Evolutionary conservation across 2,797 vertebrate genomes (phyloP), one percentile per base, ranked within the genome.

Genomic region (Urosaurus nigricauda): DNA sequence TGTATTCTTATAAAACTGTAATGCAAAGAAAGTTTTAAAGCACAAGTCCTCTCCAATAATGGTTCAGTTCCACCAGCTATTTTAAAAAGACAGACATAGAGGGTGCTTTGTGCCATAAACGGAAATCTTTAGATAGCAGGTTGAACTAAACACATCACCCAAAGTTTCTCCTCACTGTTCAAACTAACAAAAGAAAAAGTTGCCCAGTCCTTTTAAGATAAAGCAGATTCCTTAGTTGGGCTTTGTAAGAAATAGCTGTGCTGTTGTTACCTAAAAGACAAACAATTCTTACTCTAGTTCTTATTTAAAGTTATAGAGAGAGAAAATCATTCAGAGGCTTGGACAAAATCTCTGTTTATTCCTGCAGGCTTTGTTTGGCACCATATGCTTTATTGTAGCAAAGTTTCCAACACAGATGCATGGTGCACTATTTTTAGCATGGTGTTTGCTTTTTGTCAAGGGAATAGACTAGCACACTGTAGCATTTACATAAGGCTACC

Each of bases 301-400:
- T 82, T 92, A 94, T 93, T 94, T 87, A 51, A 83, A 90, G 88
- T 93, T 89, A 90, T 47, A 90, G 89, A 40, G 37, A 93, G 85
- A 91, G 84, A 88, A 75, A 86, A 90, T 13, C 37, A 43, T 93
- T 93, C 90, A 93, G 90, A 91, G 88, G 90, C 5, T 94, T 93
- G 90, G 85, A 71, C 84, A 90, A 87, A 92, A 88, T 63, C 78
- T 43, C 56, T 92, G 89, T 91, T 91, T 91, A 60, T 91, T 94
- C 88, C 90, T 89, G 68, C 83, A 88, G 91, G 92, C 87, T 88
- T 88, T 43, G 74, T 92, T 87, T 94, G 81, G 37, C 90, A 91
- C 92, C 92, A 74, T 91, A 89, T 92, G 90, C 58, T 94, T 94
- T 92, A 58, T 88, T 91, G 85, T 81, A 87, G 87, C 79, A 93